Evolutionary conservation across 1,140 invertebrate species (phyloP).

Genomic region (Drosophila funebris): DNA sequence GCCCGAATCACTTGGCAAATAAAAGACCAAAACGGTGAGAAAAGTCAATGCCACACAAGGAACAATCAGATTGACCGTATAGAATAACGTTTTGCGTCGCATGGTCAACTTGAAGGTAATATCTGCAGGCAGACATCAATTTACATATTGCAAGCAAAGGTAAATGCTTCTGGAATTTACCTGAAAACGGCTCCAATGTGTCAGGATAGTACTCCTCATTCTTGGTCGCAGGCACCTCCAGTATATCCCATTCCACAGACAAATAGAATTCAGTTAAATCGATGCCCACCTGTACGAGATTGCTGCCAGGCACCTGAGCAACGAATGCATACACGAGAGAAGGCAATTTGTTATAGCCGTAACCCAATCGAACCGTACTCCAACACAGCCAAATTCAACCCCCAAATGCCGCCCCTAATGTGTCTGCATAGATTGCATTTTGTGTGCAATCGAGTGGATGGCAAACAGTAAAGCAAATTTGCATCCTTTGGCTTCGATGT

Average conservation of each 20-base stretch:
- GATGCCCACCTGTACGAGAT: slow-evolving; percentile 92
- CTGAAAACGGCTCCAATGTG: slow-evolving; percentile 91
- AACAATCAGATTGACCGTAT: slow-evolving; percentile 96
- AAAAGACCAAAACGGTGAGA: slow-evolving; percentile 97
- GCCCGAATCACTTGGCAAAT: slow-evolving; percentile 97
- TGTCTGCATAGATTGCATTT: slow-evolving; percentile 41
- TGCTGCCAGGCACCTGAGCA: slow-evolving; percentile 87
- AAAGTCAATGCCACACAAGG: slow-evolving; percentile 96
- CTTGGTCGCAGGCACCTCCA: slow-evolving; percentile 92
- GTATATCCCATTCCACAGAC: slow-evolving; percentile 98
- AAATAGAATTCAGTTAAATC: slow-evolving; percentile 96
- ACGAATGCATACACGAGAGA: neutral
- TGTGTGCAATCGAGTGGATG: slow-evolving; percentile 30
- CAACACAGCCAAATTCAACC: neutral
- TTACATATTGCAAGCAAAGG: neutral
- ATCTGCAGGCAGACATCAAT: slow-evolving; percentile 85
- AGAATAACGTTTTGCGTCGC: slow-evolving; percentile 95
- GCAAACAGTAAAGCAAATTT: slow-evolving; percentile 24
- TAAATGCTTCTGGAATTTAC: slow-evolving; percentile 81
- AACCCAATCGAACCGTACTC: neutral
- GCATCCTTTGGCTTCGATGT: slow-evolving; percentile 18
- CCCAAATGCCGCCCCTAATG: neutral
- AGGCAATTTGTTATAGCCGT: slow-evolving; percentile 22
- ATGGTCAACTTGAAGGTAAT: slow-evolving; percentile 98
- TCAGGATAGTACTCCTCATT: slow-evolving; percentile 97